Conservation (phyloP, 1,140 invertebrate species). For the Ectropis grisescens region DNA sequence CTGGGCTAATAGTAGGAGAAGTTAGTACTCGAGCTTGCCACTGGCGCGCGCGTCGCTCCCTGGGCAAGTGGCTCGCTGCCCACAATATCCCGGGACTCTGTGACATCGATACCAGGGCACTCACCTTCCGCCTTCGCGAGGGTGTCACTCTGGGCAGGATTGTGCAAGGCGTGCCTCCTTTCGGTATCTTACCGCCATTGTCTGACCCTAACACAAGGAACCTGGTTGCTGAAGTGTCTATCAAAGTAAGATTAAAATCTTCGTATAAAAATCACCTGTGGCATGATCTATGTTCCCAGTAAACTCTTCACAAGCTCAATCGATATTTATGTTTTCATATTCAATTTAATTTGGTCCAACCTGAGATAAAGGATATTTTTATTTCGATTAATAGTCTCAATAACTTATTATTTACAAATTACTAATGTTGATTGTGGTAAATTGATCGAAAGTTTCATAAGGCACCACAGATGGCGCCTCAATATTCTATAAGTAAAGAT, state of each 20-base stretch:
- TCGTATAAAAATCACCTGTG: no score
- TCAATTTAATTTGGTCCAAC: no score
- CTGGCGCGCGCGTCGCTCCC: constrained; percentile 84
- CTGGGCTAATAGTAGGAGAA: constrained; percentile 94
- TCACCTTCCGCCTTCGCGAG: constrained; percentile 91
- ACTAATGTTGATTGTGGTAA: no score
- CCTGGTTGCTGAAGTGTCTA: constrained; percentile 93
- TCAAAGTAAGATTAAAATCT: constrained; percentile 71
- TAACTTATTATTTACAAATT: no score
- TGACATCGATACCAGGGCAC: constrained; percentile 89
- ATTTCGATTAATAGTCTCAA: no score
- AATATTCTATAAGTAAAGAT: no score
- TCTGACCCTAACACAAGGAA: constrained; percentile 90
- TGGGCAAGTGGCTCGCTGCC: constrained; percentile 87
- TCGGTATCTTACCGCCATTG: constrained; percentile 49
- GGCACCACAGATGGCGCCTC: no score
- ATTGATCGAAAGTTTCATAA: no score
- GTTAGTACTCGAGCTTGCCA: constrained; percentile 89
- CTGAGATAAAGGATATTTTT: no score
- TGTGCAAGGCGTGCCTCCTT: constrained; percentile 69
- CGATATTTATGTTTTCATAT: no score
- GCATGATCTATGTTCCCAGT: no score
- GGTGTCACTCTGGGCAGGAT: constrained; percentile 88
- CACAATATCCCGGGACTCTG: constrained; percentile 89
- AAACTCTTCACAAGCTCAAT: no score